Conservation (phyloP, 2,888 invertebrate genomes). For the Apodemia duryi region DNA sequence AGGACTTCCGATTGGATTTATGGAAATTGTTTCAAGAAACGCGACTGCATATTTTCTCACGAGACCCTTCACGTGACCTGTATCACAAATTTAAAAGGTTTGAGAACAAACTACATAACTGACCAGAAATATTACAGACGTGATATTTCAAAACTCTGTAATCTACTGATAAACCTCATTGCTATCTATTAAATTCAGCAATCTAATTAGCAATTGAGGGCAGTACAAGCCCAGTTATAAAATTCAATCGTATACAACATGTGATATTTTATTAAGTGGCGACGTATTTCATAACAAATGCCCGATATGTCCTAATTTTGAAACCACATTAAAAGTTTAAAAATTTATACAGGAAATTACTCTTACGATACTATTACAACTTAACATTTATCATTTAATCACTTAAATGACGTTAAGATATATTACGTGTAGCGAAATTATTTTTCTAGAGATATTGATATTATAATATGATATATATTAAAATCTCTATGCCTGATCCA, state of each 20-base stretch:
- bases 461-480: too few relatives aligned
- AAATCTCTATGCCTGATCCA: too few relatives aligned
- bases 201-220: slow-evolving; percentile 9
- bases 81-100: slow-evolving; percentile 26
- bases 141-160: slow-evolving; percentile 8
- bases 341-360: background rate
- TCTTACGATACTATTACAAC: slow-evolving; percentile 24
- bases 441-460: too few relatives aligned
- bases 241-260: slow-evolving; percentile 1
- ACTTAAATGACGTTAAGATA: background rate
- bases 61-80: slow-evolving; percentile 28
- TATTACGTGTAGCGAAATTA: background rate
- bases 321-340: background rate
- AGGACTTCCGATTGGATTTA: slow-evolving; percentile 68
- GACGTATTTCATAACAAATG: background rate
- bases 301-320: background rate
- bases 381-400: background rate
- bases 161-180: slow-evolving; percentile 1
- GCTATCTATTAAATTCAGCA: slow-evolving; percentile 4
- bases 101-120: slow-evolving; percentile 13
- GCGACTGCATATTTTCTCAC: slow-evolving; percentile 31
- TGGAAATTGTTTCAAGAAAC: slow-evolving; percentile 33
- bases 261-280: background rate
- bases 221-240: slow-evolving; percentile 8
- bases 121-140: background rate